Conservation (phyloP, 2,797 vertebrate species). For the Gallirallus australis region DNA sequence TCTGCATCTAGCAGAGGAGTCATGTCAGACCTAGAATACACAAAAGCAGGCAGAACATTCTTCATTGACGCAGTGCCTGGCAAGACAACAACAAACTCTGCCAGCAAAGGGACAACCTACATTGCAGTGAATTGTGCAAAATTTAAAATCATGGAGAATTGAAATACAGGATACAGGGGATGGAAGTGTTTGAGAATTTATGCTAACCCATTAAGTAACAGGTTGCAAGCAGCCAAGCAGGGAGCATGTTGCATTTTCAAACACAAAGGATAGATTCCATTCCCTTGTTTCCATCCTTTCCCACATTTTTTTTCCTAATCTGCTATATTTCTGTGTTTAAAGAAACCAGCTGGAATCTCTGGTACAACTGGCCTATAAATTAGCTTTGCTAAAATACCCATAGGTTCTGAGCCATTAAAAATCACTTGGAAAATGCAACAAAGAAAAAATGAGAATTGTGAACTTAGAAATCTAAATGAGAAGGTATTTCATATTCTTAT, state of each 20-base stretch:
- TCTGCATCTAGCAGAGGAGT: not conserved
- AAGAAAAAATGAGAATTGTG: not conserved
- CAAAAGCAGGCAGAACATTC: not conserved
- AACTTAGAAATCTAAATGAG: not conserved
- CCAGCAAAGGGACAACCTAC: not conserved
- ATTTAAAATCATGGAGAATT: not conserved
- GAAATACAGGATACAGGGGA: not conserved
- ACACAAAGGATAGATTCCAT: not conserved
- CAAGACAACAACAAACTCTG: not conserved
- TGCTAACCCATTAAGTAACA: not conserved
- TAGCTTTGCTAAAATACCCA: not conserved
- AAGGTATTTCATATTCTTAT: not conserved
- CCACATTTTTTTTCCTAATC: not conserved
- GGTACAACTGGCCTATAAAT: not conserved
- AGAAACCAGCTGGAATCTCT: not conserved
- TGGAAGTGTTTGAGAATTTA: not conserved
- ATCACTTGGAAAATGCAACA: not conserved
- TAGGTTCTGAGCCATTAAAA: not conserved
- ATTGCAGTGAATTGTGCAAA: not conserved
- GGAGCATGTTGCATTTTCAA: not conserved
- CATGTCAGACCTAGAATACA: not conserved
- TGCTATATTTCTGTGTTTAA: not conserved
- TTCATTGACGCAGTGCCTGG: not conserved
- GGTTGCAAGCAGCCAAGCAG: not conserved
- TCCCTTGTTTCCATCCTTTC: not conserved